Evolutionary conservation across 1,140 invertebrate genomes (phyloP).

Genomic region (Drosophila bipectinata): DNA sequence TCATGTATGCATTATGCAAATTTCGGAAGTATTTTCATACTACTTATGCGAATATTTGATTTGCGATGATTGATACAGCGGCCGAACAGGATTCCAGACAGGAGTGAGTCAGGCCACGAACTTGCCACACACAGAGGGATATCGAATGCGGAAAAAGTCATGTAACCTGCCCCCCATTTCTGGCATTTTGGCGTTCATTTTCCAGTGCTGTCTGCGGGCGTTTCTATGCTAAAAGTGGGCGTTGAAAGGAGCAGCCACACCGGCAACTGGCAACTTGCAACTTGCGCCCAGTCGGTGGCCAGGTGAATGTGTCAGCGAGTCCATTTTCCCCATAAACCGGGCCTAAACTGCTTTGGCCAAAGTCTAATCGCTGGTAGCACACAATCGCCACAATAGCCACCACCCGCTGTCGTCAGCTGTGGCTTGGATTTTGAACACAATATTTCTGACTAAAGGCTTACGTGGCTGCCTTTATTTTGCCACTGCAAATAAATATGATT

Average conservation of each 20-base stretch:
- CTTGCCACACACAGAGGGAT: slow-evolving; percentile 63
- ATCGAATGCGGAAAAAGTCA: slow-evolving; percentile 67
- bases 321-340: slow-evolving; percentile 25
- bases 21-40: slow-evolving; percentile 64
- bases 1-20: slow-evolving; percentile 62
- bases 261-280: slow-evolving; percentile 47
- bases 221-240: slow-evolving; percentile 44
- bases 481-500: slow-evolving; percentile 4
- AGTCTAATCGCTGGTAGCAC: slow-evolving; percentile 36
- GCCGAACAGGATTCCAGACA: slow-evolving; percentile 51
- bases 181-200: slow-evolving; percentile 39
- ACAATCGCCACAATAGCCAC: slow-evolving; percentile 18
- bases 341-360: slow-evolving; percentile 19
- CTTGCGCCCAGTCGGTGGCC: slow-evolving; percentile 39
- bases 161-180: slow-evolving; percentile 41
- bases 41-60: slow-evolving; percentile 6
- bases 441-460: slow-evolving; percentile 28
- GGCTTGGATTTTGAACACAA: slow-evolving; percentile 39
- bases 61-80: slow-evolving; percentile 51
- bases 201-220: slow-evolving; percentile 34
- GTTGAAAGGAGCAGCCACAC: slow-evolving; percentile 45
- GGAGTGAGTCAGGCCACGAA: slow-evolving; percentile 76
- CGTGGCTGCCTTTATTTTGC: slow-evolving; percentile 7
- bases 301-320: slow-evolving; percentile 74
- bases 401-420: slow-evolving; percentile 62